phyloP scores from a whole-genome alignment of 2,888 invertebrate genomes.

The Trachelus tabidus region DNA sequence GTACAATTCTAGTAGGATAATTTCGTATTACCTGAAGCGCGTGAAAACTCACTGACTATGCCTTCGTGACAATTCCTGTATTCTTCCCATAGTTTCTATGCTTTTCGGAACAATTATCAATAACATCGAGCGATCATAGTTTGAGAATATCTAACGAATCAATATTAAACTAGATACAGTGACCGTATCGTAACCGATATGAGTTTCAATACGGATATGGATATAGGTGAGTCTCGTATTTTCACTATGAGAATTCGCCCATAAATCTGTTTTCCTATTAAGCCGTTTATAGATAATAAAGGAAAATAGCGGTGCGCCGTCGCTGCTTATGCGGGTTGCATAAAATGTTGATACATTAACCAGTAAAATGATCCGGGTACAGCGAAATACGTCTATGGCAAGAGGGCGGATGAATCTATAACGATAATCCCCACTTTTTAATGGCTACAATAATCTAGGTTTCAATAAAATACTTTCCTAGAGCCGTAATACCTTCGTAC shows the following conservation, averaged over 20 bases:
- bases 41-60: neutral
- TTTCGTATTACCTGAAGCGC: neutral
- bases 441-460: no score
- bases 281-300: conserved; percentile 52
- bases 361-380: neutral
- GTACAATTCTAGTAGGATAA: neutral
- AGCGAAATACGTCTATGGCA: neutral
- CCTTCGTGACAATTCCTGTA: neutral
- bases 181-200: no score
- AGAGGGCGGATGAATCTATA: no score
- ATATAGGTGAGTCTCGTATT: neutral
- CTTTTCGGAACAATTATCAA: no score
- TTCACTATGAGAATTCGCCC: conserved; percentile 7
- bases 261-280: conserved; percentile 34
- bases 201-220: no score
- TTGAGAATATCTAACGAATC: no score
- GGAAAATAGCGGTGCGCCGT: conserved; percentile 39
- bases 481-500: no score
- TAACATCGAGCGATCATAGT: no score
- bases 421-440: no score
- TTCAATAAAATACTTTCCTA: no score
- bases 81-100: neutral
- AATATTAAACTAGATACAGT: no score
- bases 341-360: conserved; percentile 42
- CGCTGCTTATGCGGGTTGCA: conserved; percentile 35